These are phyloP conservation scores for Bradypodion pumilum DNA, from an alignment of 2,797 vertebrate genomes.

Conservation along the genomic window DNA sequence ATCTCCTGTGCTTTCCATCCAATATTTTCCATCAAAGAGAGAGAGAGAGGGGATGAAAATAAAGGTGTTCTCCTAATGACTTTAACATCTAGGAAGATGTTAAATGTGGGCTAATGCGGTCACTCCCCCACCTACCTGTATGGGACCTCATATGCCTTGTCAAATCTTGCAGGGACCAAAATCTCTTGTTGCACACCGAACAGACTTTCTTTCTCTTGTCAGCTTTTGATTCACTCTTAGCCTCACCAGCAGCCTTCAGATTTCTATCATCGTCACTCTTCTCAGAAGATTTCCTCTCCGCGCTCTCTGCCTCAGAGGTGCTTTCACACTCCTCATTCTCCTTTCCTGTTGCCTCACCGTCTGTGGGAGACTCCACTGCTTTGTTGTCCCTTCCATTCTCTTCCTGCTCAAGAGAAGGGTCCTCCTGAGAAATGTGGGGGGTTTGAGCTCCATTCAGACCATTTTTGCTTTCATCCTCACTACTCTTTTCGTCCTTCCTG, in stretches of 20 bases:
- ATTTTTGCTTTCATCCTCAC: constrained; percentile 67
- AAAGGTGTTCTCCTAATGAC: neutral
- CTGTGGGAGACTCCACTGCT: constrained; percentile 68
- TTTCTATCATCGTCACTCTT: constrained; percentile 89
- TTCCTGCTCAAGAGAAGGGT: constrained; percentile 63
- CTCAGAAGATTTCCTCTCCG: constrained; percentile 80
- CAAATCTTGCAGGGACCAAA: constrained; percentile 98
- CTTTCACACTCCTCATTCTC: constrained; percentile 76
- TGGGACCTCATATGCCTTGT: constrained; percentile 97
- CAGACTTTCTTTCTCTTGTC: constrained; percentile 99
- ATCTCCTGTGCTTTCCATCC: neutral
- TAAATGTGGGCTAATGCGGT: neutral
- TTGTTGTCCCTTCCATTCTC: constrained; percentile 71
- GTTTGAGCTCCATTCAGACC: constrained; percentile 40
- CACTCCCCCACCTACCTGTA: constrained; percentile 82
- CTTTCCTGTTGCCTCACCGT: constrained; percentile 67
- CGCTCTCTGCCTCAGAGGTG: constrained; percentile 76
- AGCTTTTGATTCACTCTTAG: constrained; percentile 79
- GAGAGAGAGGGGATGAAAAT: neutral
- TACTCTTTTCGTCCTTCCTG: constrained; percentile 67
- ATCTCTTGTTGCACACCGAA: constrained; percentile 91
- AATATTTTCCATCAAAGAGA: neutral
- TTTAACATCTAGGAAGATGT: neutral
- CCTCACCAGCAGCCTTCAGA: constrained; percentile 79
- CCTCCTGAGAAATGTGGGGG: constrained; percentile 54